A percentile compares a stretch with the other conserved stretches of the same genome.
These are phyloP conservation scores for Turritopsis dohrnii DNA, from an alignment of 30 jellyfish, hydroid and myxozoan species.

Conservation along the genomic window DNA sequence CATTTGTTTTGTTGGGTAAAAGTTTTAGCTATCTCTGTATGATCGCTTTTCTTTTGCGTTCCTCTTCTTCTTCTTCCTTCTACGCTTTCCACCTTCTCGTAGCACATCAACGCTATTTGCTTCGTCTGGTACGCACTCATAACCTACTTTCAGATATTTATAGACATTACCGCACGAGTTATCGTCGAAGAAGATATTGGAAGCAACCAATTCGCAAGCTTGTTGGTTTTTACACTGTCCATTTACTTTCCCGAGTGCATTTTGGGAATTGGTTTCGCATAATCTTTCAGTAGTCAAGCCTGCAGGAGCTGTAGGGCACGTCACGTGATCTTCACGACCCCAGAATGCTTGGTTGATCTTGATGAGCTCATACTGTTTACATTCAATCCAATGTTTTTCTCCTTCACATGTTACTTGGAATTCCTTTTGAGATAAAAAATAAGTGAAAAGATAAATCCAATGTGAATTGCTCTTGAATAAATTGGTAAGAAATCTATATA, in stretches of 20 bases:
- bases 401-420: conserved; percentile 95
- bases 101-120: conserved; percentile 93
- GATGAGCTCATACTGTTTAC: conserved; percentile 97
- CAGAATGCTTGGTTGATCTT: conserved; percentile 79
- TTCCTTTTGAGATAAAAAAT: conserved; percentile 74
- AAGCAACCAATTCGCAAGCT: conserved; percentile 99
- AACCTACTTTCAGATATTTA: conserved; percentile 89
- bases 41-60: conserved; percentile 97
- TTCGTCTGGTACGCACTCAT: conserved; percentile 97
- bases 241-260: conserved; percentile 71
- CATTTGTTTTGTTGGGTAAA: background rate
- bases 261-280: conserved; percentile 92
- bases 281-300: conserved; percentile 89
- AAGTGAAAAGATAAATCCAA: background rate
- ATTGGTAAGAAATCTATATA: background rate
- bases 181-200: conserved; percentile 98
- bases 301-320: conserved; percentile 96
- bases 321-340: conserved; percentile 99
- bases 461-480: no score
- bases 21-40: conserved; percentile 77
- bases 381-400: conserved; percentile 95
- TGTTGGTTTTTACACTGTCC: conserved; percentile 97
- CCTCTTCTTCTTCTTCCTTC: conserved; percentile 91
- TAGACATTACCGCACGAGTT: conserved; percentile 97
- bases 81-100: conserved; percentile 75